Evolutionary conservation across 2,888 invertebrate genomes (phyloP), one percentile per base, ranked within the genome.

Genomic region (Chaetogeoica ovagalla): DNA sequence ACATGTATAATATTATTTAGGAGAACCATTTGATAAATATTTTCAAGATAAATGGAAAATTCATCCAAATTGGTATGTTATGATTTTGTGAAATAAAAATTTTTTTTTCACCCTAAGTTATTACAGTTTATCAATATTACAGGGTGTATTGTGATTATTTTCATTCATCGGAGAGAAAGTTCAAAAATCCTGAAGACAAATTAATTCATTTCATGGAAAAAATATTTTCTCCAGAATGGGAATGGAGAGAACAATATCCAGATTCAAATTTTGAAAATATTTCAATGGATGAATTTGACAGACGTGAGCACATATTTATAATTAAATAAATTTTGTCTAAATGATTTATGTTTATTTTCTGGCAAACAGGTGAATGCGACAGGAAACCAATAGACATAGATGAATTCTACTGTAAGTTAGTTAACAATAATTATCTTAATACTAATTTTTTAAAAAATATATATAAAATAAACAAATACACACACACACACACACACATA

Each of bases 71-170:
- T 96, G 95, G 95, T 93, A 86, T 85, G 85, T 30, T 30, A 4
- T 48, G 48, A 83, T 68, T 65, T 74, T 76, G 69, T 59, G 21
- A 13, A 48, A 48, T 21, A 19, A 72, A 69, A 43, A 81, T 72
- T 17, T 21, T 52, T 21, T 65, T 30, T 30, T 4, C 30, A 30
- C 4, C 4, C 19, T 43, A 66, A 3, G 30, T 65, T n/a, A 37
- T 8, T 1, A 7, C 2, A 7, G 6, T 15, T 13, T 15, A 30
- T 21, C 17, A 0, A 66, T 30, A 30, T 66, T 75, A 39, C n/a
- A 93, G 93, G 93, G 92, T 94, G 0, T 95, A 95, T 86, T 95
- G 95, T 86, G 93, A 93, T 85, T 95, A 93, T 85, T 94, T 94
- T 85, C 94, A 94, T 85, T 87, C 93, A 74, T 92, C 93, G 85